Evolutionary conservation across 1,140 invertebrate genomes (phyloP).

Genomic region (Trachymyrmex cornetzi): DNA sequence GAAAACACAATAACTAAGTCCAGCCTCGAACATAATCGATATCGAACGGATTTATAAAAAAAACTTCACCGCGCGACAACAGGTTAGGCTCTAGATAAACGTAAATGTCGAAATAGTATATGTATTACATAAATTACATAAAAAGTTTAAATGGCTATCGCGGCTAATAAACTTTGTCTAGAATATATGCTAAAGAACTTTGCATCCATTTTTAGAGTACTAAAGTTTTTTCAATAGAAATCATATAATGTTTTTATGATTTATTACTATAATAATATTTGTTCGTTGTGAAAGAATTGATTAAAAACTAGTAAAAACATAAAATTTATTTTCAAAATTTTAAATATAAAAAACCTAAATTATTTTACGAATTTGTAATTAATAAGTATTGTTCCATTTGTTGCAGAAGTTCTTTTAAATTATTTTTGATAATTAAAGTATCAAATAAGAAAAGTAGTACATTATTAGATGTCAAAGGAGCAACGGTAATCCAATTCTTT

Average conservation of each 20-base stretch:
- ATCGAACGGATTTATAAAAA: constrained; percentile 47
- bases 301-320: background rate
- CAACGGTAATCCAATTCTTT: no score
- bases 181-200: background rate
- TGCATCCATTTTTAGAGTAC: background rate
- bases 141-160: constrained; percentile 4
- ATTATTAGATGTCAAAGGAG: no score
- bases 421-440: background rate
- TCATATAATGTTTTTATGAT: background rate
- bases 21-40: constrained; percentile 51
- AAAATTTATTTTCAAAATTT: background rate
- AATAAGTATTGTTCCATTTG: background rate
- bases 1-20: constrained; percentile 56
- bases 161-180: background rate
- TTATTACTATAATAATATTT: background rate
- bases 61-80: constrained; percentile 17
- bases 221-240: background rate
- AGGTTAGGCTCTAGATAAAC: constrained; percentile 39
- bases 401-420: background rate
- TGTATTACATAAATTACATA: constrained; percentile 33
- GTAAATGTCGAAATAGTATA: background rate
- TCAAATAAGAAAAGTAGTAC: background rate
- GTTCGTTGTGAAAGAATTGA: background rate
- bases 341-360: background rate
- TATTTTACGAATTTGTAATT: background rate